Evolutionary conservation across 2,888 invertebrate genomes (phyloP).

Genomic region (Cotesia congregata): DNA sequence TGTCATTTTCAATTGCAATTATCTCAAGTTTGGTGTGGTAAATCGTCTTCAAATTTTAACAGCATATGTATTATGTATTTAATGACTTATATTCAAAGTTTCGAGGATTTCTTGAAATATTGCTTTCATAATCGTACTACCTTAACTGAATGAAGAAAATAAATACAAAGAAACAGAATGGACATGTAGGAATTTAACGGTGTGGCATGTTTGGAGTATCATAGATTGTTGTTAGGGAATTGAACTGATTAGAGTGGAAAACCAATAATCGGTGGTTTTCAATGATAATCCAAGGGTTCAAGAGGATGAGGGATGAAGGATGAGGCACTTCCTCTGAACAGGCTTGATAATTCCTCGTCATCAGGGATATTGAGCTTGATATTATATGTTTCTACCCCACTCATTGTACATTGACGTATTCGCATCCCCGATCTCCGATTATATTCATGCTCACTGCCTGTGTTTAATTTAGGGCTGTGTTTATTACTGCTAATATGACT

Average conservation of each 20-base stretch:
- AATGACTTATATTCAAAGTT: too few species aligned
- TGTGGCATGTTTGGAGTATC: not conserved
- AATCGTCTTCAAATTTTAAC: too few species aligned
- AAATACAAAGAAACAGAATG: not conserved
- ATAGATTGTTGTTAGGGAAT: not conserved
- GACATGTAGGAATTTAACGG: not conserved
- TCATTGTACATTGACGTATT: not conserved
- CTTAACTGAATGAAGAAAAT: not conserved
- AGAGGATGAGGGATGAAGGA: not conserved
- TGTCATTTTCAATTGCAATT: too few species aligned
- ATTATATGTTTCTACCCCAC: not conserved
- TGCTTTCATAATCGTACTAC: too few species aligned
- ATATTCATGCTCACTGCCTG: not conserved
- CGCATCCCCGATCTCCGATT: not conserved
- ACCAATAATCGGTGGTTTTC: slow-evolving; percentile 16
- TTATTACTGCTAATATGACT: not conserved
- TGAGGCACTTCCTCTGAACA: not conserved
- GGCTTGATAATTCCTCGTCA: slow-evolving; percentile 3
- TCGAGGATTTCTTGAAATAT: too few species aligned
- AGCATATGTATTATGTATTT: too few species aligned
- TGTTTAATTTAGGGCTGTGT: not conserved
- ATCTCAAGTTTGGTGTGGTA: too few species aligned
- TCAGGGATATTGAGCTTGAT: slow-evolving; percentile 5
- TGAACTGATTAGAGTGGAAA: not conserved
- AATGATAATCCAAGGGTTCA: not conserved